Conservation (phyloP, 2,113 vertebrate species). For the Paramormyrops kingsleyae region DNA sequence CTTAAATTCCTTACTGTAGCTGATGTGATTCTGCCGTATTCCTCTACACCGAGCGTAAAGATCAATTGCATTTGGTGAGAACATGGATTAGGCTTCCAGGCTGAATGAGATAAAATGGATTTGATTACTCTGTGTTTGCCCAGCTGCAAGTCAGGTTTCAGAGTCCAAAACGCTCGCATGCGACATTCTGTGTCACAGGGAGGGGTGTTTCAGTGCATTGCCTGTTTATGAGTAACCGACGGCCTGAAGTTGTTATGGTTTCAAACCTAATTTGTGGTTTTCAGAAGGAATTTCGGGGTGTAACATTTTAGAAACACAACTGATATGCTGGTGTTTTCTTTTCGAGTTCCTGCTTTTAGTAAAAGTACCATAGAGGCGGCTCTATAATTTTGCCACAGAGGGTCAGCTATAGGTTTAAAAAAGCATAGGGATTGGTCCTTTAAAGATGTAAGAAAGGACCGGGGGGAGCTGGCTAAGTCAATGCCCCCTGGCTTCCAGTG, state of each 20-base stretch:
- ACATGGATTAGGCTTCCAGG: background rate
- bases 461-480: conserved; percentile 29
- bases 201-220: background rate
- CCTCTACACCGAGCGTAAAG: background rate
- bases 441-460: conserved; percentile 33
- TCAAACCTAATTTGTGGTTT: conserved; percentile 23
- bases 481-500: conserved; percentile 33
- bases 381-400: conserved; percentile 20
- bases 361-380: conserved; percentile 30
- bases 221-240: conserved; percentile 12
- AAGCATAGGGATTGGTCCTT: conserved; percentile 14
- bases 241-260: conserved; percentile 12
- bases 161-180: background rate
- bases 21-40: background rate
- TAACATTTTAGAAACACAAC: conserved; percentile 23
- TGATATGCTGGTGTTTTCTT: conserved; percentile 29
- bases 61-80: background rate
- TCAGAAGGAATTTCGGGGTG: conserved; percentile 19
- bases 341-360: conserved; percentile 36
- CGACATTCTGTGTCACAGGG: background rate
- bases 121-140: background rate
- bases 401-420: conserved; percentile 11
- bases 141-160: background rate
- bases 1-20: background rate
- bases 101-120: background rate